Evolutionary conservation across 2,797 vertebrate genomes (phyloP).

Genomic region (Coendou prehensilis): DNA sequence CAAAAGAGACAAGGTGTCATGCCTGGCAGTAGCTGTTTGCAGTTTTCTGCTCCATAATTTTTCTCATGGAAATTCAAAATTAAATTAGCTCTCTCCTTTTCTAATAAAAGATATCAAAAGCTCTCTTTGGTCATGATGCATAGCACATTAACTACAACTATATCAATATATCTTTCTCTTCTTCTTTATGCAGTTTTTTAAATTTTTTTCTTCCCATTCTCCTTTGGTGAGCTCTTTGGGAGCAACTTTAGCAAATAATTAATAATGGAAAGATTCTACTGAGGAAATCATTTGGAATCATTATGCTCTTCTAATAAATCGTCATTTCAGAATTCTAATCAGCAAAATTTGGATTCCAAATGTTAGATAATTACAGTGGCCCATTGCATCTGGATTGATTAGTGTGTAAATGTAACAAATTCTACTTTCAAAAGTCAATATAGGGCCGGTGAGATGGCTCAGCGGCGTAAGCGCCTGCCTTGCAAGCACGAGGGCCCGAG

Average conservation of each 20-base stretch:
- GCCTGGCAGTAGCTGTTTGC: slow-evolving; percentile 48
- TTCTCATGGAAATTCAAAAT: slow-evolving; percentile 72
- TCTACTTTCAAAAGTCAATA: slow-evolving; percentile 62
- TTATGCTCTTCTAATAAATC: slow-evolving; percentile 77
- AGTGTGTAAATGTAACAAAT: slow-evolving; percentile 69
- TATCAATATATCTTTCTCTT: slow-evolving; percentile 62
- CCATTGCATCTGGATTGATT: slow-evolving; percentile 78
- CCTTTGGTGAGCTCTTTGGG: slow-evolving; percentile 72
- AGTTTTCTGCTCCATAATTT: slow-evolving; percentile 70
- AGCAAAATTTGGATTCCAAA: slow-evolving; percentile 82
- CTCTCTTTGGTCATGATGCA: slow-evolving; percentile 19
- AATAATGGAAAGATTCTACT: slow-evolving; percentile 77
- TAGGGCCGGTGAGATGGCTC: too few relatives aligned
- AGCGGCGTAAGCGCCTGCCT: too few relatives aligned
- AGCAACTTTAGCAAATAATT: slow-evolving; percentile 80
- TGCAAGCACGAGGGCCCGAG: too few relatives aligned
- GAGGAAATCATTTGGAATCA: slow-evolving; percentile 77
- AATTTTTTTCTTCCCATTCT: neutral
- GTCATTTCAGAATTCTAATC: slow-evolving; percentile 83
- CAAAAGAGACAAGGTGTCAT: slow-evolving; percentile 20
- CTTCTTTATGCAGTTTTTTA: neutral
- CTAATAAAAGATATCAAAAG: slow-evolving; percentile 69
- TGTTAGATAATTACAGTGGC: slow-evolving; percentile 77
- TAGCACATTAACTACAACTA: slow-evolving; percentile 66
- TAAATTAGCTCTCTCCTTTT: slow-evolving; percentile 74